These are phyloP conservation scores for Drosophila yakuba DNA, from an alignment of 1,140 invertebrate genomes.

Conservation along the genomic window DNA sequence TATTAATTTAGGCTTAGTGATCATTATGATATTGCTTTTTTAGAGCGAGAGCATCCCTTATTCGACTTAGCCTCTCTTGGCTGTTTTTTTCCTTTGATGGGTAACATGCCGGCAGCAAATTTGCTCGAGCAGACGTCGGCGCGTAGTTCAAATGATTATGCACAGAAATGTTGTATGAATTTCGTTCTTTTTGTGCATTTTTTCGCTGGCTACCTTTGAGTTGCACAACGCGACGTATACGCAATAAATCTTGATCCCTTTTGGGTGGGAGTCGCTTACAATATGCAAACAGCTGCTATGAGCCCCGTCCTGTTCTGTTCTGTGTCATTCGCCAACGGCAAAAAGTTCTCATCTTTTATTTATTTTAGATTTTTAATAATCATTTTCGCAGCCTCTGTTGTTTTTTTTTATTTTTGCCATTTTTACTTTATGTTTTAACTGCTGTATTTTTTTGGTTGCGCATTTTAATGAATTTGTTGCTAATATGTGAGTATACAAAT, in stretches of 20 bases:
- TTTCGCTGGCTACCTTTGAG: constrained; percentile 53
- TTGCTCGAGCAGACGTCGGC: constrained; percentile 64
- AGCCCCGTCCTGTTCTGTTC: constrained; percentile 39
- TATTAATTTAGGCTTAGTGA: no score
- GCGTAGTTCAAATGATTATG: constrained; percentile 79
- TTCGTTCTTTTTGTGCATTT: constrained; percentile 52
- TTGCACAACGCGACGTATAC: constrained; percentile 65
- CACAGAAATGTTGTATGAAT: constrained; percentile 72
- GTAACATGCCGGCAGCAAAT: constrained; percentile 79
- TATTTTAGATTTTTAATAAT: constrained; percentile 84
- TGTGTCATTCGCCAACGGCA: constrained; percentile 71
- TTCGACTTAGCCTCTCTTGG: neutral
- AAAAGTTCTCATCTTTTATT: constrained; percentile 78
- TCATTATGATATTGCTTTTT: no score
- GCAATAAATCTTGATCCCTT: constrained; percentile 74
- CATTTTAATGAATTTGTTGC: constrained; percentile 81
- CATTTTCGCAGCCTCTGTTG: constrained; percentile 53
- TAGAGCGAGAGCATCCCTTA: neutral
- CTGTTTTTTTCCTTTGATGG: constrained; percentile 52
- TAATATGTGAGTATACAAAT: constrained; percentile 65
- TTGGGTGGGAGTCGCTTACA: constrained; percentile 12
- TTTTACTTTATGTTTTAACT: constrained; percentile 23
- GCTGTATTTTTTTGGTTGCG: constrained; percentile 64
- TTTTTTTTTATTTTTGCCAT: constrained; percentile 31
- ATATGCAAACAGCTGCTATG: constrained; percentile 79